A percentile compares a stretch with the other conserved stretches of the same genome.
Conservation (phyloP, 2,888 invertebrate genomes). For the Latheticus oryzae region DNA sequence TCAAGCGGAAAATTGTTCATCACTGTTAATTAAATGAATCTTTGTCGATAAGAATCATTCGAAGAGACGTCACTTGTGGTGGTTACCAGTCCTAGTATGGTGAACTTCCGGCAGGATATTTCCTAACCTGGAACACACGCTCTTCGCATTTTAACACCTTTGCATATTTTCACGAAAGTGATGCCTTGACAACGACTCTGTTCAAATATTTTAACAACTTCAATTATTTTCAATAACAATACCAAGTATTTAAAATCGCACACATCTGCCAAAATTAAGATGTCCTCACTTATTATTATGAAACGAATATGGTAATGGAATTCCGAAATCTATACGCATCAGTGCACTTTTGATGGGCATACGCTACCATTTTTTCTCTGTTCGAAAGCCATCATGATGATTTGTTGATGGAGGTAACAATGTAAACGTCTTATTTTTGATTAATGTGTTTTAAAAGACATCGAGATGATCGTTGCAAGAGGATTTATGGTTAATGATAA, state of each 20-base stretch:
- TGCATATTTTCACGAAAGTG: slow-evolving; percentile 47
- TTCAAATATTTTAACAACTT: slow-evolving; percentile 13
- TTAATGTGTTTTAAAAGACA: slow-evolving; percentile 37
- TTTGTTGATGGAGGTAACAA: slow-evolving; percentile 48
- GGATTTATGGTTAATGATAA: slow-evolving; percentile 26
- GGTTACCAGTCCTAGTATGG: slow-evolving; percentile 46
- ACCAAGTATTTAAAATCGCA: neutral
- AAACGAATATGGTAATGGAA: slow-evolving; percentile 41
- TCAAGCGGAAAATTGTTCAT: slow-evolving; percentile 23
- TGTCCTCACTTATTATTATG: slow-evolving; percentile 30
- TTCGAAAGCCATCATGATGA: slow-evolving; percentile 42
- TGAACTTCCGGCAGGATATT: slow-evolving; percentile 52
- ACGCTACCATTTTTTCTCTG: slow-evolving; percentile 34
- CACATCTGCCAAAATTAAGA: slow-evolving; percentile 35
- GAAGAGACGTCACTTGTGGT: slow-evolving; percentile 29
- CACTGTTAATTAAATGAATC: slow-evolving; percentile 32
- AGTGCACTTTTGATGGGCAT: slow-evolving; percentile 36
- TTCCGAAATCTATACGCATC: slow-evolving; percentile 43
- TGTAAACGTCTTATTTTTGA: slow-evolving; percentile 44
- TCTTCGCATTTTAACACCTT: slow-evolving; percentile 45
- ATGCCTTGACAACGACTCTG: slow-evolving; percentile 13
- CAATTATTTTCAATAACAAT: slow-evolving; percentile 16
- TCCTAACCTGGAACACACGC: slow-evolving; percentile 49
- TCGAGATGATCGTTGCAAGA: slow-evolving; percentile 17
- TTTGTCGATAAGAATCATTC: slow-evolving; percentile 21